A percentile compares a stretch with the other conserved stretches of the same genome.
These are phyloP conservation scores for Carlito syrichta DNA, from an alignment of 2,113 vertebrate genomes.

Conservation along the genomic window DNA sequence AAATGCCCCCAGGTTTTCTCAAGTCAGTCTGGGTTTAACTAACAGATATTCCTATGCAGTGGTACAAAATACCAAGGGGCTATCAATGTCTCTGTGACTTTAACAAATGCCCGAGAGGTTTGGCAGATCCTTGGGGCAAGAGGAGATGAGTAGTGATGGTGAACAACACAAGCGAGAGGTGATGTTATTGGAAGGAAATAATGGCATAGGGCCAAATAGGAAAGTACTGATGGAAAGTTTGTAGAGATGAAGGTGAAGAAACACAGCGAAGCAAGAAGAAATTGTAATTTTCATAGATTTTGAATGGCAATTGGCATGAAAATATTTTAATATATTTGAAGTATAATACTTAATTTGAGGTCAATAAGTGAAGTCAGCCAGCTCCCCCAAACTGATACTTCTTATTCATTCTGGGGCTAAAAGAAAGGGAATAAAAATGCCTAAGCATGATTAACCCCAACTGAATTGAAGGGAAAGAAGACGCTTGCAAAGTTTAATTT, in stretches of 20 bases:
- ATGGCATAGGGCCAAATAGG: not conserved
- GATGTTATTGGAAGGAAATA: not conserved
- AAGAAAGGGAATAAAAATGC: not conserved
- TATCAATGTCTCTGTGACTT: not conserved
- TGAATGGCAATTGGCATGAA: not conserved
- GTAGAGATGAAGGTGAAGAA: not conserved
- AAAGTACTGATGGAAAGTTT: not conserved
- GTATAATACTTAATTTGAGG: conserved; percentile 46
- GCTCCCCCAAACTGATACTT: not conserved
- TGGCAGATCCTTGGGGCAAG: not conserved
- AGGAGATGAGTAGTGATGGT: not conserved
- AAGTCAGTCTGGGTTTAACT: not conserved
- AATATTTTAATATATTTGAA: conserved; percentile 55
- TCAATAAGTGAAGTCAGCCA: conserved; percentile 51
- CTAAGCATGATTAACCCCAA: conserved; percentile 21
- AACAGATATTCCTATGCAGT: not conserved
- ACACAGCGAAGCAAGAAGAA: not conserved
- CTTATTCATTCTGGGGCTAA: not conserved
- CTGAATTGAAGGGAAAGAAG: not conserved
- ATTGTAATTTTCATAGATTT: conserved; percentile 27
- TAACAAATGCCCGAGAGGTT: not conserved
- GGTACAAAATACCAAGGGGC: not conserved
- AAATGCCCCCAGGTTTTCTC: not conserved
- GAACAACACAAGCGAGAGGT: not conserved
- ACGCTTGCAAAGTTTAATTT: not conserved